phyloP scores from a whole-genome alignment of 1,140 invertebrate genomes.

The Anastatus disparis region DNA sequence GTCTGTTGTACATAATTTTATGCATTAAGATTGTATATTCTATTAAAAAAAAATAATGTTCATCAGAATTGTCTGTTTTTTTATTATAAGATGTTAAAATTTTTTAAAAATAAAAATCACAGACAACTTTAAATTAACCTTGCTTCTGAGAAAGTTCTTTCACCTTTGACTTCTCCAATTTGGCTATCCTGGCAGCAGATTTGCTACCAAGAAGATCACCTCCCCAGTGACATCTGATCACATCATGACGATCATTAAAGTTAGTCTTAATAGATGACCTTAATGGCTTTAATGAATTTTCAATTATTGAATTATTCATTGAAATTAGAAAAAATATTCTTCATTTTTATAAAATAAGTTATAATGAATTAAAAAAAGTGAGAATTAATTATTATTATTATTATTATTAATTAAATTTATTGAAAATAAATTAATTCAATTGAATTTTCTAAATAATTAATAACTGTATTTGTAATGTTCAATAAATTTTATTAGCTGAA shows the following conservation, averaged over 20 bases:
- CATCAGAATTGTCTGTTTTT: constrained; percentile 41
- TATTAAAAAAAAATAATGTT: constrained; percentile 14
- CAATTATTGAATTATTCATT: constrained; percentile 87
- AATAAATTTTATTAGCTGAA: no score
- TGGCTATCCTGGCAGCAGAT: constrained; percentile 92
- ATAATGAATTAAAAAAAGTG: neutral
- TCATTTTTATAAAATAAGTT: no score
- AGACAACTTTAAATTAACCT: constrained; percentile 68
- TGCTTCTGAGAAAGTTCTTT: constrained; percentile 92
- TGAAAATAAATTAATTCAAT: constrained; percentile 4
- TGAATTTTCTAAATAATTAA: constrained; percentile 2
- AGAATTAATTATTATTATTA: neutral
- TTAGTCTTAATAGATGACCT: constrained; percentile 95
- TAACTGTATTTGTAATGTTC: neutral
- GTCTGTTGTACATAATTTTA: constrained; percentile 21
- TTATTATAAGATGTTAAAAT: constrained; percentile 41
- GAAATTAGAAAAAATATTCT: constrained; percentile 43
- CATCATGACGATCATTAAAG: constrained; percentile 98
- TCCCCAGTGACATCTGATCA: constrained; percentile 98
- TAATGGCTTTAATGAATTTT: constrained; percentile 89
- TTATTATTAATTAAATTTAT: no score
- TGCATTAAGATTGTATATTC: neutral
- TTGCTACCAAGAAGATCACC: constrained; percentile 95
- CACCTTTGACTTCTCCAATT: constrained; percentile 94
- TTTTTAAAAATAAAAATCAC: constrained; percentile 37